Evolutionary conservation across 2,113 vertebrate genomes (phyloP).

Genomic region (Hipposideros armiger): DNA sequence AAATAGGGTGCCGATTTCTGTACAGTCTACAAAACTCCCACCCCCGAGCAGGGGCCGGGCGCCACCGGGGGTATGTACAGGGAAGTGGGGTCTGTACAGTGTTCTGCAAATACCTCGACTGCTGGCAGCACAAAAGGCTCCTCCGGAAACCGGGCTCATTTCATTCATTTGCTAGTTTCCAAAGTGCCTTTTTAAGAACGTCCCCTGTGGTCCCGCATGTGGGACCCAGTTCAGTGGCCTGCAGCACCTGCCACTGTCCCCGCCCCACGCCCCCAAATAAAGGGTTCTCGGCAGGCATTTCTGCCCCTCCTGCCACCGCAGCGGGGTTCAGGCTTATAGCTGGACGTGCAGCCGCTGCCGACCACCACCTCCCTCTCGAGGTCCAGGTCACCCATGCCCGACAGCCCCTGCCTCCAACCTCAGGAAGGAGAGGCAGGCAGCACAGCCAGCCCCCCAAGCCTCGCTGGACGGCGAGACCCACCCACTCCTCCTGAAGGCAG

Average conservation of each 20-base stretch:
- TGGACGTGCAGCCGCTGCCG: neutral
- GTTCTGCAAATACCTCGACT: neutral
- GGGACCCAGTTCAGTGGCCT: neutral
- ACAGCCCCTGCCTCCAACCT: neutral
- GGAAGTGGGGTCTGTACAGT: constrained; percentile 85
- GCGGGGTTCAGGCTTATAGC: neutral
- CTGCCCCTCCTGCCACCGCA: neutral
- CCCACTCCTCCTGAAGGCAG: no score
- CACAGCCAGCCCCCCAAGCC: neutral
- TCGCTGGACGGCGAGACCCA: accelerated
- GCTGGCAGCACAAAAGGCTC: constrained; percentile 27
- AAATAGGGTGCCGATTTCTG: constrained; percentile 92
- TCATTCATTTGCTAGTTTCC: neutral
- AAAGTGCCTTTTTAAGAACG: neutral
- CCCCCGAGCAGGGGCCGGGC: constrained; percentile 83
- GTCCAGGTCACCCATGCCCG: neutral
- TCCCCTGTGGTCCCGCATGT: accelerated
- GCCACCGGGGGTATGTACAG: constrained; percentile 88
- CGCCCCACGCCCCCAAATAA: neutral
- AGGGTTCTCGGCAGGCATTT: neutral
- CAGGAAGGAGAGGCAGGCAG: neutral
- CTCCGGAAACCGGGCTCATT: neutral
- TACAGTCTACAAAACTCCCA: constrained; percentile 91
- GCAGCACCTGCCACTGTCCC: neutral
- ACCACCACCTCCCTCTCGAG: neutral